Percentiles rank a stretch among this genome's conserved stretches.
Conservation (phyloP, 2,113 vertebrate genomes). For the Hydrolagus affinis region DNA sequence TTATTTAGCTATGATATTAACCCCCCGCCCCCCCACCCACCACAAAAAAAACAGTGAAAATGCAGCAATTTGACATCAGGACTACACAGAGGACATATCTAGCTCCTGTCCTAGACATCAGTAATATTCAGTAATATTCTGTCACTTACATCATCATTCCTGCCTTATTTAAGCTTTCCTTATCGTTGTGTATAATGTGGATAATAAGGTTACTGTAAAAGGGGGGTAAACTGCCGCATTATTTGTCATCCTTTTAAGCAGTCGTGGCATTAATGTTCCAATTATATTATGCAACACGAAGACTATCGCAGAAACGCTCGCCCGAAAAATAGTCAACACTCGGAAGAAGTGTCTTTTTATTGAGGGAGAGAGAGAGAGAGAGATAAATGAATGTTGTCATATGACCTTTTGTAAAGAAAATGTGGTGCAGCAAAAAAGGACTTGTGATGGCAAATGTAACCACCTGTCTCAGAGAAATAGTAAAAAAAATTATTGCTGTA, state of each 20-base stretch:
- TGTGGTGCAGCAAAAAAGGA: constrained; percentile 8
- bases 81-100: neutral
- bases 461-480: constrained; percentile 28
- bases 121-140: neutral
- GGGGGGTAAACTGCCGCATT: neutral
- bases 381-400: constrained; percentile 23
- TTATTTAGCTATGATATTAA: neutral
- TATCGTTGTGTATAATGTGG: constrained; percentile 2
- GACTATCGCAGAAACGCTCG: neutral
- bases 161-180: constrained; percentile 21
- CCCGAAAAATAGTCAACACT: constrained; percentile 2
- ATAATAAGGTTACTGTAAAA: constrained; percentile 26
- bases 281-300: constrained; percentile 18
- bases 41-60: neutral
- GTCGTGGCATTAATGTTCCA: constrained; percentile 14
- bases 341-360: constrained; percentile 12
- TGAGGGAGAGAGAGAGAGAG: constrained; percentile 14
- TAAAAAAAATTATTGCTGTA: constrained; percentile 25
- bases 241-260: constrained; percentile 25
- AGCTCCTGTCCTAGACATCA: neutral
- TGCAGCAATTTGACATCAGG: neutral
- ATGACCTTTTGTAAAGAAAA: constrained; percentile 28
- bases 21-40: too few relatives aligned
- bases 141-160: constrained; percentile 8
- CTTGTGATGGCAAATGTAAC: neutral